Base-by-base conservation (phyloP, 2,113 vertebrate species). In the Oplegnathus fasciatus region DNA sequence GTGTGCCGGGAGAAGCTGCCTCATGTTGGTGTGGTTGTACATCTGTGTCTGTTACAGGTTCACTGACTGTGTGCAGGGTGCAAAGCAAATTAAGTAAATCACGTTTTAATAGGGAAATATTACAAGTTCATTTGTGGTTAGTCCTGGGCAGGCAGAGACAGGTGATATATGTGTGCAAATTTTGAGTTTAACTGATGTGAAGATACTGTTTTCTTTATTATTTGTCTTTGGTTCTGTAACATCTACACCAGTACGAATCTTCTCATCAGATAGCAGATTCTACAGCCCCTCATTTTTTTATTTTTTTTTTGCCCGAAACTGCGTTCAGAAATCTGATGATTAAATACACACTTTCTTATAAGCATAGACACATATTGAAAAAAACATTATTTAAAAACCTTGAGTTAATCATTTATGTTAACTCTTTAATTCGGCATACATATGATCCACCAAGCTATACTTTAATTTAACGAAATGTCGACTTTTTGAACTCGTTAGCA, bases 391-490 rank as follows among this genome's bases (percentile, higher is more conserved):
- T 24, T 9, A 9, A 17, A n/a, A 37, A 8, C 2, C 3, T 14
- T 0, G 1, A 10, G 5, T 40, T 0, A 20, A 37, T 26, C 1
- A 17, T 9, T 37, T 3, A 9, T 4, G 8, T 9, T 2, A n/a
- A 28, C 8, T 67, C 5, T 62, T 30, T 5, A 37, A 55, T 62
- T 78, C 46, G 61, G 34, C 44, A 30, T 7, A 7, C 1, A 37
- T 15, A 2, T 6, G 1, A 42, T 0, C 2, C 10, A 42, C 8
- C 2, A 40, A 18, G 13, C 20, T 22, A 32, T 3, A 58, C 7
- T 30, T 18, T 15, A 11, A 80, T 42, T 4, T 2, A 9, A n/a
- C 0, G 1, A 14, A 76, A 70, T 46, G 8, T 17, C 4, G 1
- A 24, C 17, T 3, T 42, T 10, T 44, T 9, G 0, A 50, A 20